Percentiles rank a stretch among this genome's conserved stretches.
Evolutionary conservation across 2,797 vertebrate genomes (phyloP).

Genomic region (Loriculus beryllinus): DNA sequence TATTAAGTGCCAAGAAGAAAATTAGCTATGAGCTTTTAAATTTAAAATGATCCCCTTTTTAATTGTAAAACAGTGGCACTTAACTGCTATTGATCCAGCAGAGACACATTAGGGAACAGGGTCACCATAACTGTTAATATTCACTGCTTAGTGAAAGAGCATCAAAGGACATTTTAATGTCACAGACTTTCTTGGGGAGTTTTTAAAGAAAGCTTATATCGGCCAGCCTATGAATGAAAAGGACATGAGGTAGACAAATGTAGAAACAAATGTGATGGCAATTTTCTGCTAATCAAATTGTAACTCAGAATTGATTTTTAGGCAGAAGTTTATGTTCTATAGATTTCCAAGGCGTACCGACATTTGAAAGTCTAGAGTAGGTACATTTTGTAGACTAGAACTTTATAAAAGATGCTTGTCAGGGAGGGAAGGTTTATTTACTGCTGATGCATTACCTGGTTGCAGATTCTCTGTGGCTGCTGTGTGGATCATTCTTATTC

Average conservation of each 20-base stretch:
- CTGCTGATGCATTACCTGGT: background rate
- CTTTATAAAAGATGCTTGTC: constrained; percentile 27
- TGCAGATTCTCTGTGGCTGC: background rate
- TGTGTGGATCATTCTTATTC: background rate
- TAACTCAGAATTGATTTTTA: constrained; percentile 91
- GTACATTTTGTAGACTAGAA: constrained; percentile 69
- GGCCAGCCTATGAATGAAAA: constrained; percentile 96
- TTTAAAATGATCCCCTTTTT: constrained; percentile 93
- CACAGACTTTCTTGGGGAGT: constrained; percentile 98
- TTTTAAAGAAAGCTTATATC: constrained; percentile 89
- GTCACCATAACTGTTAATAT: constrained; percentile 98
- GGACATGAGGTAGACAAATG: constrained; percentile 93
- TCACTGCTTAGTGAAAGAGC: constrained; percentile 97
- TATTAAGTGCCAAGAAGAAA: constrained; percentile 81
- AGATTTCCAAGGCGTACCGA: constrained; percentile 84
- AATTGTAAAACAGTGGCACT: constrained; percentile 99
- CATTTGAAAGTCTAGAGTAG: constrained; percentile 85
- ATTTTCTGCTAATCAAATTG: constrained; percentile 96
- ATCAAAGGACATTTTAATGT: constrained; percentile 99
- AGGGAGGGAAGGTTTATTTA: constrained; percentile 60
- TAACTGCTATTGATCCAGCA: constrained; percentile 98
- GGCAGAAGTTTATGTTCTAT: constrained; percentile 84
- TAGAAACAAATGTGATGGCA: constrained; percentile 93
- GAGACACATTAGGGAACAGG: constrained; percentile 97
- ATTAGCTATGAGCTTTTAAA: constrained; percentile 82